A percentile compares a stretch with the other conserved stretches of the same genome.
Conservation (phyloP, 35 echinoderm and acorn worm genomes). For the Heliocidaris erythrogramma region DNA sequence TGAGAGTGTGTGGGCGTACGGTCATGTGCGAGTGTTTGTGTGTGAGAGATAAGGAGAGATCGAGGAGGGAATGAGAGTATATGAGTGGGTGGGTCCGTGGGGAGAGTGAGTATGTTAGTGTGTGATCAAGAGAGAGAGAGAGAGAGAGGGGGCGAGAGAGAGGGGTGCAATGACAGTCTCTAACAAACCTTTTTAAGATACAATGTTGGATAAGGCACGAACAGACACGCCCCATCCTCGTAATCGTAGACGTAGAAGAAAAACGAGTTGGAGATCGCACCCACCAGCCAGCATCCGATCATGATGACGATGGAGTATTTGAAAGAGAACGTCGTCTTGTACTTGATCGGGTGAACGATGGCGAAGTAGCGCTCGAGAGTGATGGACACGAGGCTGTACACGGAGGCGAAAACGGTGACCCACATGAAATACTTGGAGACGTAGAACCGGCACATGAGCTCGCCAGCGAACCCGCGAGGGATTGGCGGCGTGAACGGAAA, state of each 20-base stretch:
- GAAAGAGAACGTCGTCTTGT: slow-evolving; percentile 58
- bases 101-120: not conserved
- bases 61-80: not conserved
- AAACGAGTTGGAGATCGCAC: slow-evolving; percentile 71
- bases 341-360: slow-evolving; percentile 77
- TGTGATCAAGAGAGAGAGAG: no score
- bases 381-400: slow-evolving; percentile 75
- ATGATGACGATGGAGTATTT: slow-evolving; percentile 58
- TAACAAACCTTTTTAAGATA: not conserved
- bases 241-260: slow-evolving; percentile 67
- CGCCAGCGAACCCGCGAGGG: slow-evolving; percentile 54
- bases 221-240: slow-evolving; percentile 48
- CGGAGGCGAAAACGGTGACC: slow-evolving; percentile 73
- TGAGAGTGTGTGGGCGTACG: not conserved
- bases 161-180: not conserved
- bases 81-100: not conserved
- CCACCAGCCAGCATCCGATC: slow-evolving; percentile 70
- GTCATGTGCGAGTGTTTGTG: not conserved
- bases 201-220: slow-evolving; percentile 29
- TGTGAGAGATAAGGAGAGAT: not conserved
- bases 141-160: not conserved
- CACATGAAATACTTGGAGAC: slow-evolving; percentile 79
- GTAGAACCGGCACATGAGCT: slow-evolving; percentile 73
- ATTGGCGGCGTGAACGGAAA: slow-evolving; percentile 60
- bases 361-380: slow-evolving; percentile 83